phyloP scores from a whole-genome alignment of 2,797 vertebrate genomes.

The Syngnathus rostellatus region DNA sequence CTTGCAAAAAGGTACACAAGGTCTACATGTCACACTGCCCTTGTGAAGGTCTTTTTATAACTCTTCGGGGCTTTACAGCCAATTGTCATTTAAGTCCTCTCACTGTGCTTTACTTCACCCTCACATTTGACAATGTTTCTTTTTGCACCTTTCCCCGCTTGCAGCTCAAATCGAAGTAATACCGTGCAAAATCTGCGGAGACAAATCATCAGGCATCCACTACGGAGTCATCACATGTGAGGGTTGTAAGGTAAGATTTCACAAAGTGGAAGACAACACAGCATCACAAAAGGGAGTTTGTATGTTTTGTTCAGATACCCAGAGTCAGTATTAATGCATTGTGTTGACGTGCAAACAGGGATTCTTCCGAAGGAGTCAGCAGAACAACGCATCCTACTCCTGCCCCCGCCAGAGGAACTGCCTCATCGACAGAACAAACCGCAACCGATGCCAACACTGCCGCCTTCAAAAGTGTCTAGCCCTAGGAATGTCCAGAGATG shows the following conservation, averaged over 20 bases:
- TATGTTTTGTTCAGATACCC: background rate
- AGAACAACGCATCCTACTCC: constrained; percentile 97
- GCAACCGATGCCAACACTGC: constrained; percentile 99
- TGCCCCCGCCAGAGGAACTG: constrained; percentile 99
- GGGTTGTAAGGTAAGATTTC: constrained; percentile 88
- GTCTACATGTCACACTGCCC: constrained; percentile 51
- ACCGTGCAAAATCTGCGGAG: constrained; percentile 99
- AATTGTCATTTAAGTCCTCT: background rate
- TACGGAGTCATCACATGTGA: constrained; percentile 99
- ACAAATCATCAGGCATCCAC: constrained; percentile 99
- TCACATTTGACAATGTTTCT: constrained; percentile 2
- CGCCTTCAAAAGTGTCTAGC: constrained; percentile 99
- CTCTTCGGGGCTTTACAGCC: constrained; percentile 5
- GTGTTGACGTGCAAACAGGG: constrained; percentile 67
- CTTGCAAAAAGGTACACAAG: constrained; percentile 24
- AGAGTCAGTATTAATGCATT: constrained; percentile 7
- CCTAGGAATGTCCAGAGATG: constrained; percentile 98
- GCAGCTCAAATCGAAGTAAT: constrained; percentile 99
- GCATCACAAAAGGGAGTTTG: background rate
- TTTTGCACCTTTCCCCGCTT: constrained; percentile 9
- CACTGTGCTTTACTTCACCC: constrained; percentile 5
- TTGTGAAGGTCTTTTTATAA: constrained; percentile 29
- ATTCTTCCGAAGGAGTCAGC: constrained; percentile 98
- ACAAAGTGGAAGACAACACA: too few species aligned
- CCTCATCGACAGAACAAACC: constrained; percentile 99